A percentile compares a stretch with the other conserved stretches of the same genome.
These are phyloP conservation scores for Papilio aristodemus DNA, from an alignment of 1,140 invertebrate genomes.

Conservation along the genomic window DNA sequence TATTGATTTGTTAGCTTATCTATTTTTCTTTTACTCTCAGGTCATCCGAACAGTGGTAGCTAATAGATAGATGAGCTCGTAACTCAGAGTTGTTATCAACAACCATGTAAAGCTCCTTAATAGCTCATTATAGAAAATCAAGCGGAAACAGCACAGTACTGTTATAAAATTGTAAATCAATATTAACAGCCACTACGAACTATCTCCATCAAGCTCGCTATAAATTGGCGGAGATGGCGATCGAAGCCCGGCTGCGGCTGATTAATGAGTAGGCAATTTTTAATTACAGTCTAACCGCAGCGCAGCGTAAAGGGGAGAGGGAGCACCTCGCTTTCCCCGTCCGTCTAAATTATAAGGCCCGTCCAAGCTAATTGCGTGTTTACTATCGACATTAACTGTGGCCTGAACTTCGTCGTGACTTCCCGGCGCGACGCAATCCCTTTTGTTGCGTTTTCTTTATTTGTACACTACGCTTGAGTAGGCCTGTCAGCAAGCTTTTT, in stretches of 20 bases:
- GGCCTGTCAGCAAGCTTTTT: not conserved
- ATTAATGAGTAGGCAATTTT: constrained; percentile 61
- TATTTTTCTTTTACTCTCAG: too few relatives aligned
- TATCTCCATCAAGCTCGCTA: constrained; percentile 49
- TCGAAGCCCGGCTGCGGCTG: constrained; percentile 45
- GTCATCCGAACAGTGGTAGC: constrained; percentile 4
- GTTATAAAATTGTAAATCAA: constrained; percentile 21
- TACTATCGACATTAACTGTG: constrained; percentile 51
- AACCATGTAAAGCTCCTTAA: constrained; percentile 19
- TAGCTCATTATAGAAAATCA: constrained; percentile 15
- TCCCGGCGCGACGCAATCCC: constrained; percentile 56
- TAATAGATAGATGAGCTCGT: too few relatives aligned
- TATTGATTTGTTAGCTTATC: too few relatives aligned
- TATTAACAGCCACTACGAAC: constrained; percentile 13
- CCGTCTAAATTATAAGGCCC: constrained; percentile 52
- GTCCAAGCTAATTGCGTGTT: constrained; percentile 58
- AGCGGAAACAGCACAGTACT: constrained; percentile 1
- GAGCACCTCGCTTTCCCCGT: constrained; percentile 42
- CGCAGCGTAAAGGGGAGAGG: constrained; percentile 8
- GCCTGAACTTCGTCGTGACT: constrained; percentile 65
- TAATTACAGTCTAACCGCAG: constrained; percentile 48
- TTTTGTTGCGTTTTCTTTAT: constrained; percentile 48
- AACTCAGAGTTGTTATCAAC: not conserved
- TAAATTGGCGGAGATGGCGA: constrained; percentile 53
- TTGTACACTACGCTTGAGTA: not conserved